Evolutionary conservation across 23 tunicate genomes (phyloP).

Genomic region (Oikopleura dioica): DNA sequence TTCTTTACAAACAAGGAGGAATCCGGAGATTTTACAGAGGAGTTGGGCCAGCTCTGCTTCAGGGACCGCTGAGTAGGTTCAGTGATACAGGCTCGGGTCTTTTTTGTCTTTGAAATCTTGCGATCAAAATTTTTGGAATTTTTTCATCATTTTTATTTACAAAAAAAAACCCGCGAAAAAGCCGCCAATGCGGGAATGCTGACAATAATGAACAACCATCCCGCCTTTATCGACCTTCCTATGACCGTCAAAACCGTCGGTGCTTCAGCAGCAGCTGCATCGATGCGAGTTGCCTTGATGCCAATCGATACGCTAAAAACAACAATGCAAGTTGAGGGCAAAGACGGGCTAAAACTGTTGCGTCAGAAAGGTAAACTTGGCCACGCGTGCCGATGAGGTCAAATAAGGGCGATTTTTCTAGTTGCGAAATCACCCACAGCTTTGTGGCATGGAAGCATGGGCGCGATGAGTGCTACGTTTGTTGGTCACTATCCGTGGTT

Average conservation of each 20-base stretch:
- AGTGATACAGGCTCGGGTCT: neutral
- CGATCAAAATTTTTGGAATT: too few relatives aligned
- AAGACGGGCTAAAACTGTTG: neutral
- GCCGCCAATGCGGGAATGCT: neutral
- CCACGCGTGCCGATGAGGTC: neutral
- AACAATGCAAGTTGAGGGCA: conserved; percentile 3
- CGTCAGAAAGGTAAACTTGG: neutral
- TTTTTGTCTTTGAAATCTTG: too few relatives aligned
- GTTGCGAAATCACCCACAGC: neutral
- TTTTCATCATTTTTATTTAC: too few relatives aligned
- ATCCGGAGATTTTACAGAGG: neutral
- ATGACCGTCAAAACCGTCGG: neutral
- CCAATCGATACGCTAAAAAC: neutral
- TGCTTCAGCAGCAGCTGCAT: neutral
- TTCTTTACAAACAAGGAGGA: neutral
- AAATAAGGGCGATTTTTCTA: neutral
- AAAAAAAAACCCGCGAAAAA: neutral
- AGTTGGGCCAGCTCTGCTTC: neutral
- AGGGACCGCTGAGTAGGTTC: neutral
- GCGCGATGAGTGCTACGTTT: neutral
- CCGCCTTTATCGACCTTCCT: neutral
- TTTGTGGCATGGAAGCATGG: neutral
- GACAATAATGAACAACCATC: neutral
- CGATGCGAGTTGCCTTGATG: neutral
- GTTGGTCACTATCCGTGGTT: neutral